Conservation (phyloP, 2,888 invertebrate genomes). For the Hemistola chrysoprasaria region DNA sequence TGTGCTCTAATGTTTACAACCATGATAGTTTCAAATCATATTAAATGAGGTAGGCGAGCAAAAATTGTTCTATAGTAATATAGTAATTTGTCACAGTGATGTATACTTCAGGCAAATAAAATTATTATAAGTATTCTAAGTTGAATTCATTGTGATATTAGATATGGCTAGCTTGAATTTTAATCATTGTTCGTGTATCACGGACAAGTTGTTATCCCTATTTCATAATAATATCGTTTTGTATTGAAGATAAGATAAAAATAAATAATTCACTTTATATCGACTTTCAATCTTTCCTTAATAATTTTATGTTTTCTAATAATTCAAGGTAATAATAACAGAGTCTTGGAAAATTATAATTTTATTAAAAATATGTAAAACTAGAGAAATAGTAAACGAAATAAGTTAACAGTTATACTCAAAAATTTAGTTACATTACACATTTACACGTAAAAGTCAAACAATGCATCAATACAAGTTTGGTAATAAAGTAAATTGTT, state of each 20-base stretch:
- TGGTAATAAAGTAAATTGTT: too few relatives aligned
- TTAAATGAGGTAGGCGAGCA: too few relatives aligned
- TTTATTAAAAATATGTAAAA: constrained; percentile 15
- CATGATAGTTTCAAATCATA: too few relatives aligned
- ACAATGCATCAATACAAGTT: background rate
- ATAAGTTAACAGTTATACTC: constrained; percentile 3
- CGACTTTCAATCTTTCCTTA: too few relatives aligned
- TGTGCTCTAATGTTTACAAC: too few relatives aligned
- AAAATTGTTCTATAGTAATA: too few relatives aligned
- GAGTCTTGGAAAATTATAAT: constrained; percentile 4
- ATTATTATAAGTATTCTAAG: too few relatives aligned
- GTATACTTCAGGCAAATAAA: too few relatives aligned
- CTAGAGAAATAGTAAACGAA: constrained; percentile 3
- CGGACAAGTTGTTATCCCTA: too few relatives aligned
- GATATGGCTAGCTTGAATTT: constrained; percentile 24
- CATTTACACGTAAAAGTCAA: background rate
- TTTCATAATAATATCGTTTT: constrained; percentile 17
- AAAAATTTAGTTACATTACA: background rate
- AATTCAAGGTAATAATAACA: constrained; percentile 5
- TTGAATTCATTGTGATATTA: constrained; percentile 46
- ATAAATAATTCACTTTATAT: constrained; percentile 3
- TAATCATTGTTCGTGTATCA: constrained; percentile 28
- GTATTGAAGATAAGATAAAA: constrained; percentile 22
- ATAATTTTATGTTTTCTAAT: too few relatives aligned
- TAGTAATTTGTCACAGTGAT: too few relatives aligned